Base-by-base conservation (phyloP, 1,140 invertebrate genomes). In the Sarcophaga peregrina region DNA sequence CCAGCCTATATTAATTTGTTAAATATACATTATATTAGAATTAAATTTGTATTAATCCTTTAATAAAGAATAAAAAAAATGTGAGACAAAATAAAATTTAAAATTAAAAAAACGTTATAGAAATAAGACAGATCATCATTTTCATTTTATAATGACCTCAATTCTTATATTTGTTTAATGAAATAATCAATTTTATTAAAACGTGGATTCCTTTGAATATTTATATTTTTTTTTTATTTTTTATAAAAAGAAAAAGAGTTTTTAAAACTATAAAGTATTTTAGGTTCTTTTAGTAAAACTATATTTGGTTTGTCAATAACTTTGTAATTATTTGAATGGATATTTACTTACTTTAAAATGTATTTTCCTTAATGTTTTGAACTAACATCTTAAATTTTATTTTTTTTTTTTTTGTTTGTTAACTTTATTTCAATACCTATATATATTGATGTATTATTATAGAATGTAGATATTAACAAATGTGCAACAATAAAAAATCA, bases 401-500 rank as follows among this genome's bases (percentile, higher is more conserved):
- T n/a, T n/a, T n/a, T n/a, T n/a, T n/a, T n/a, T 52, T 78, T 15
- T 78, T 78, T 74, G 52, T 78, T 78, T 50, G 47, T 50, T 78
- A 17, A 17, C 17, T 78, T 48, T 78, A 20, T 78, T 78, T 78
- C 20, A 17, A 52, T 78, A 78, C 50, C 75, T 78, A 78, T 78
- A 78, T 17, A 78, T 78, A 78, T 78, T 25, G 75, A 78, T 78
- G 75, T 78, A 78, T 78, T 78, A 78, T 78, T 78, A 78, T 78
- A 78, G 75, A 78, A 20, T 78, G 75, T 78, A 78, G 75, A 78
- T 78, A 78, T 78, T 78, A 78, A 78, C 75, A 78, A 78, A 78
- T 78, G 75, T 78, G 75, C 75, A 78, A 78, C 75, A 78, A 78
- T 78, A 78, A 78, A 37, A 78, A 78, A 78, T 78, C 75, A 78